Evolutionary conservation across 2,888 invertebrate genomes (phyloP).

Genomic region (Oxytorus armatus): DNA sequence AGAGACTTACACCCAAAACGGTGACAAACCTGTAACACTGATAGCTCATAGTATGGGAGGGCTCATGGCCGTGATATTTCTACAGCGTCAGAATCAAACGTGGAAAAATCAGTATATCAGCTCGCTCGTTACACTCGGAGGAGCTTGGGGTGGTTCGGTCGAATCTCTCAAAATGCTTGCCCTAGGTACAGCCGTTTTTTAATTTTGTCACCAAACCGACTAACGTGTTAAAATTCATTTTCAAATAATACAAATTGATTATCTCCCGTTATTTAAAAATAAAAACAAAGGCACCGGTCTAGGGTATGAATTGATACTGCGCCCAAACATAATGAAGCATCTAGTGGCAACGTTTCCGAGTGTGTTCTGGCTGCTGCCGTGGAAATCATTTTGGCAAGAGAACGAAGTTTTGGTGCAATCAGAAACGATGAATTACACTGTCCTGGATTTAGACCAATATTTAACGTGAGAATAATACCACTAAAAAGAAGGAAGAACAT

Average conservation of each 20-base stretch:
- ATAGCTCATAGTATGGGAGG: constrained; percentile 99
- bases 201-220: too few relatives aligned
- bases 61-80: constrained; percentile 94
- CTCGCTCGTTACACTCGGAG: constrained; percentile 93
- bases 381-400: constrained; percentile 93
- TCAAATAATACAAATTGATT: background rate
- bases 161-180: constrained; percentile 98
- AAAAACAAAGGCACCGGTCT: constrained; percentile 94
- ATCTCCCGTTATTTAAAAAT: background rate
- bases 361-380: constrained; percentile 97
- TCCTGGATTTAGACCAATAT: constrained; percentile 90
- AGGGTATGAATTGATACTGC: constrained; percentile 93
- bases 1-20: constrained; percentile 92
- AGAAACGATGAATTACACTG: constrained; percentile 92
- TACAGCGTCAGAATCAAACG: constrained; percentile 90
- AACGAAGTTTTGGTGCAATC: constrained; percentile 92
- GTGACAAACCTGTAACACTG: constrained; percentile 91
- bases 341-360: constrained; percentile 98
- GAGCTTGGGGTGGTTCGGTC: constrained; percentile 98
- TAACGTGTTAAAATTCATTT: too few relatives aligned
- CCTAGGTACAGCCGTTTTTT: constrained; percentile 90
- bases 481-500: background rate
- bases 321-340: constrained; percentile 91
- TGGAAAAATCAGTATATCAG: constrained; percentile 97
- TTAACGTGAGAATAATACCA: constrained; percentile 87